A percentile compares a stretch with the other conserved stretches of the same genome.
Conservation (phyloP, 92 coral and sea anemone genomes). For the Diadumene lineata region DNA sequence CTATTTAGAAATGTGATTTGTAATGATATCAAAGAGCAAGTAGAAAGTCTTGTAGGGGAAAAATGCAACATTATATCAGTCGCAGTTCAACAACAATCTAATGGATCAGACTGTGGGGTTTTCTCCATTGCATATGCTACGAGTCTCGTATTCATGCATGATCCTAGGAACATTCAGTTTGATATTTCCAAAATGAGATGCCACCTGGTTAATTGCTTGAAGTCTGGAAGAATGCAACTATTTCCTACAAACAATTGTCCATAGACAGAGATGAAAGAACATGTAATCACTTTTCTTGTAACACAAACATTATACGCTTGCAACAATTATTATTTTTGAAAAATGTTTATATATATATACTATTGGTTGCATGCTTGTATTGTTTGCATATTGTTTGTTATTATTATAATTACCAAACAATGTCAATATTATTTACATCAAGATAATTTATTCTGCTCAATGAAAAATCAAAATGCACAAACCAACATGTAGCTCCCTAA, state of each 20-base stretch:
- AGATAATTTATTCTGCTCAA: background rate
- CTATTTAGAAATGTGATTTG: conserved; percentile 46
- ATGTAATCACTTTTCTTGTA: background rate
- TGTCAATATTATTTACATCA: background rate
- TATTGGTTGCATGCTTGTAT: too few species aligned
- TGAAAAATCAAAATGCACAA: background rate
- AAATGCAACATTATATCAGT: conserved; percentile 29
- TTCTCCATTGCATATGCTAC: conserved; percentile 64
- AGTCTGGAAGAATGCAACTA: conserved; percentile 13
- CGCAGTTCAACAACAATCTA: conserved; percentile 62
- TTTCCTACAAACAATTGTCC: background rate
- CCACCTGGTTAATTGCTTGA: conserved; percentile 51
- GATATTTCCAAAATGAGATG: conserved; percentile 57
- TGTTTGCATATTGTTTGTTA: background rate
- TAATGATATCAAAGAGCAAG: conserved; percentile 53
- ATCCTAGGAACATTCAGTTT: conserved; percentile 34
- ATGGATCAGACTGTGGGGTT: conserved; percentile 61
- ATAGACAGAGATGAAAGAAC: background rate
- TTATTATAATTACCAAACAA: too few species aligned
- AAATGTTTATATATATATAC: too few species aligned
- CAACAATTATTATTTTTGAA: too few species aligned
- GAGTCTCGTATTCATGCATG: conserved; percentile 43
- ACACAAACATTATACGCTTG: background rate
- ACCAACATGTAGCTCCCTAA: background rate
- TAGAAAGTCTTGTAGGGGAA: conserved; percentile 38